Conservation (phyloP, 2,113 vertebrate species). For the Axis porcinus region DNA sequence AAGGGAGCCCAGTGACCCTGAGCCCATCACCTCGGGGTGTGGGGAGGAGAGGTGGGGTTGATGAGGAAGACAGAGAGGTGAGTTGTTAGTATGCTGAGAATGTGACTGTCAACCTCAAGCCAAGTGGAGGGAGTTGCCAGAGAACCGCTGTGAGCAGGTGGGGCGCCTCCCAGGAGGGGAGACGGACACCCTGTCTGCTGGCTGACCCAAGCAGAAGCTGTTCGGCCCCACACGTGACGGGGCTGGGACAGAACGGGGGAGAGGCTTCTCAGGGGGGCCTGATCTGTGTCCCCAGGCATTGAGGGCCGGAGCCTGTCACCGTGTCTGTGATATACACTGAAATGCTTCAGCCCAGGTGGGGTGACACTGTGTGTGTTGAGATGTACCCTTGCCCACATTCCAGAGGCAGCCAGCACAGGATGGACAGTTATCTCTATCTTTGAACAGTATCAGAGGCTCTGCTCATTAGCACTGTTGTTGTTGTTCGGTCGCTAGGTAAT, state of each 20-base stretch:
- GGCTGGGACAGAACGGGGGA: background rate
- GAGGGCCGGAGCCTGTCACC: background rate
- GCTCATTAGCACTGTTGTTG: background rate
- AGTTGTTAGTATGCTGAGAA: background rate
- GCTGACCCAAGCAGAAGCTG: background rate
- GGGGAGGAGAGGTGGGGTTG: background rate
- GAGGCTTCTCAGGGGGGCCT: background rate
- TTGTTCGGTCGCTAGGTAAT: background rate
- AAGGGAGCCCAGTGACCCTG: background rate
- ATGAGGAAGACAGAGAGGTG: no score
- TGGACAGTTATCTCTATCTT: background rate
- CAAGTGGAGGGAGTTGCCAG: background rate
- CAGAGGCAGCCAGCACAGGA: background rate
- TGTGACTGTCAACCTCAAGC: background rate
- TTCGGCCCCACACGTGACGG: accelerated
- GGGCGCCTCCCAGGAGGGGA: background rate
- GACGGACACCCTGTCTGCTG: background rate
- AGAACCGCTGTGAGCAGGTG: background rate
- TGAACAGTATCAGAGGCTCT: background rate
- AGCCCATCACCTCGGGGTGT: background rate
- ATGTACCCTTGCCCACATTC: background rate
- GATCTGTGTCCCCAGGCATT: background rate
- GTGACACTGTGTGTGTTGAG: no score
- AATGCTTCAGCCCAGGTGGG: background rate
- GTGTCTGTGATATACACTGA: background rate